Evolutionary conservation across 2,113 vertebrate genomes (phyloP).

Genomic region (Narcine bancroftii): DNA sequence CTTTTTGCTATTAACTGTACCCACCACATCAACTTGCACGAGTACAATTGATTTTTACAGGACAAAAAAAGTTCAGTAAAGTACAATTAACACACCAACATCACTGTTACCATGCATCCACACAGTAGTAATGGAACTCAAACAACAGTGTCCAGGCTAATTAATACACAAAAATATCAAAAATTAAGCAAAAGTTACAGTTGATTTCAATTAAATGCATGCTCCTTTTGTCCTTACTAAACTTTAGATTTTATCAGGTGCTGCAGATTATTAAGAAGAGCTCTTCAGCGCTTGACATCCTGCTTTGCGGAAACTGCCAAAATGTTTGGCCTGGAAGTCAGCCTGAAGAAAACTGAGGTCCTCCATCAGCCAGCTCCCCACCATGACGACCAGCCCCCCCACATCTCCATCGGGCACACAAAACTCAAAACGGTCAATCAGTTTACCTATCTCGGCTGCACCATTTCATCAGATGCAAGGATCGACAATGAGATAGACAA

Average conservation of each 20-base stretch:
- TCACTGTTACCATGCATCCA: neutral
- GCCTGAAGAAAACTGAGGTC: too few species aligned
- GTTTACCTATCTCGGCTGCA: too few species aligned
- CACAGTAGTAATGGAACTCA: neutral
- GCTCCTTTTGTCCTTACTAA: neutral
- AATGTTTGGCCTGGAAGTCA: too few species aligned
- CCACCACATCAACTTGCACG: neutral
- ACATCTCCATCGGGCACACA: too few species aligned
- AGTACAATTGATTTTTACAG: neutral
- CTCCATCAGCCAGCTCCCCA: too few species aligned
- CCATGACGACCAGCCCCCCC: too few species aligned
- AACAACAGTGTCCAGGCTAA: neutral
- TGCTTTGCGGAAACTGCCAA: too few species aligned
- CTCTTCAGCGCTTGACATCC: too few species aligned
- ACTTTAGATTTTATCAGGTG: neutral
- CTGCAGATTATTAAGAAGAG: neutral
- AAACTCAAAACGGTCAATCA: too few species aligned
- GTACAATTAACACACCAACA: neutral
- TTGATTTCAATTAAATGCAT: neutral
- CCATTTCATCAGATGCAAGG: too few species aligned
- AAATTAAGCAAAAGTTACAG: conserved; percentile 8
- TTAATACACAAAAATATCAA: neutral
- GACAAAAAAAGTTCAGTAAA: neutral
- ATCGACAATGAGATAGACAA: too few species aligned
- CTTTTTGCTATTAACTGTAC: neutral